phyloP scores from a whole-genome alignment of 2,113 vertebrate genomes.

The Dolichotis patagonum region DNA sequence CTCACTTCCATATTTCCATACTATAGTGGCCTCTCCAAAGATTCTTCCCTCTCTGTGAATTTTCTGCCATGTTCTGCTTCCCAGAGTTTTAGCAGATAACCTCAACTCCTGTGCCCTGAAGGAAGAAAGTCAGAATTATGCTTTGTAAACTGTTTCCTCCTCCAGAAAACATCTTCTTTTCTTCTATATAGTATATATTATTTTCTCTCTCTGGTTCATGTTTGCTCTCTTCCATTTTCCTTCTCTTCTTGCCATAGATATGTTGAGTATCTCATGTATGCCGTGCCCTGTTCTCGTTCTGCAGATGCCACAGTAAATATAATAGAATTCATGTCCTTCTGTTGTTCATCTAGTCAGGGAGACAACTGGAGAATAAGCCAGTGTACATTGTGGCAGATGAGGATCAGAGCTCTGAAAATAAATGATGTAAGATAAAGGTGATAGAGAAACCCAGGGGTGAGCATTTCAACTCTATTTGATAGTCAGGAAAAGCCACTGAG shows the following conservation, averaged over 20 bases:
- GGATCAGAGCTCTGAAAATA: slow-evolving; percentile 9
- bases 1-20: neutral
- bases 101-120: neutral
- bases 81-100: neutral
- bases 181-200: neutral
- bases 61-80: neutral
- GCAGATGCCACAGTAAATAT: neutral
- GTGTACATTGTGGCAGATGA: neutral
- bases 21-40: slow-evolving; percentile 24
- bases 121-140: neutral
- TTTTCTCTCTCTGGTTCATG: neutral
- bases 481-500: neutral
- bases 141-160: slow-evolving; percentile 1
- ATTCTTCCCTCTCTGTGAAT: slow-evolving; percentile 38
- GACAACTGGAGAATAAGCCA: neutral
- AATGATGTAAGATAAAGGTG: neutral
- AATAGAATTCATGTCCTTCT: neutral
- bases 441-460: neutral
- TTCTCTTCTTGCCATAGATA: neutral
- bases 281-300: neutral
- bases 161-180: neutral
- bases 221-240: neutral
- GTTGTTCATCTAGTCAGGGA: neutral
- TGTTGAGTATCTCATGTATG: neutral
- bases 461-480: slow-evolving; percentile 31